A percentile compares a stretch with the other conserved stretches of the same genome.
Evolutionary conservation across 2,113 vertebrate species (phyloP).

Genomic region (Alethe diademata): DNA sequence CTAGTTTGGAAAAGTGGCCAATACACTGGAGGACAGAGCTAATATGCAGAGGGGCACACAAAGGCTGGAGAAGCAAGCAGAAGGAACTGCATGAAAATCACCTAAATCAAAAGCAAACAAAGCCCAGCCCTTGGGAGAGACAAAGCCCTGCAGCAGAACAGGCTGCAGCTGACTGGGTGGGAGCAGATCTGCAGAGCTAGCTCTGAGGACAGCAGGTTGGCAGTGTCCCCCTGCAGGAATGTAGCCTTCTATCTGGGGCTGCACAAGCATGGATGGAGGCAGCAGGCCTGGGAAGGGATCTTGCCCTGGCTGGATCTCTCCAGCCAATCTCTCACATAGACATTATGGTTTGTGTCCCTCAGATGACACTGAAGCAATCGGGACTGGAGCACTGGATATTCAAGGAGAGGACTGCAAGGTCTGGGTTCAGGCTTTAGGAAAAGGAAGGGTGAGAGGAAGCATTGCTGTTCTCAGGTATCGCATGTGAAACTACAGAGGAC

Average conservation of each 20-base stretch:
- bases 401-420: not conserved
- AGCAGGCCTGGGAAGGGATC: not conserved
- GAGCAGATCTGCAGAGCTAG: not conserved
- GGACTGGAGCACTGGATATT: not conserved
- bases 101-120: not conserved
- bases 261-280: not conserved
- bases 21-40: not conserved
- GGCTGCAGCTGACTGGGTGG: rapidly evolving
- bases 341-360: rapidly evolving
- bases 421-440: not conserved
- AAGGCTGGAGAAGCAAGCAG: not conserved
- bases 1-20: not conserved
- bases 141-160: not conserved
- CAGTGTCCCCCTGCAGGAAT: rapidly evolving
- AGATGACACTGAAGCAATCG: not conserved
- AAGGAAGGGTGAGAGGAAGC: not conserved
- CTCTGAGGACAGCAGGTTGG: rapidly evolving
- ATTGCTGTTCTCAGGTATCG: not conserved
- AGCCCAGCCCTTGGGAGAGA: rapidly evolving
- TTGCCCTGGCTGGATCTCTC: not conserved
- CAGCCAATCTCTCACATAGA: rapidly evolving
- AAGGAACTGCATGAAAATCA: not conserved
- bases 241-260: rapidly evolving
- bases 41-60: not conserved
- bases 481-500: not conserved